Evolutionary conservation across 1,140 invertebrate species (phyloP), one percentile per base, ranked within the genome.

Genomic region (Drosophila persimilis): DNA sequence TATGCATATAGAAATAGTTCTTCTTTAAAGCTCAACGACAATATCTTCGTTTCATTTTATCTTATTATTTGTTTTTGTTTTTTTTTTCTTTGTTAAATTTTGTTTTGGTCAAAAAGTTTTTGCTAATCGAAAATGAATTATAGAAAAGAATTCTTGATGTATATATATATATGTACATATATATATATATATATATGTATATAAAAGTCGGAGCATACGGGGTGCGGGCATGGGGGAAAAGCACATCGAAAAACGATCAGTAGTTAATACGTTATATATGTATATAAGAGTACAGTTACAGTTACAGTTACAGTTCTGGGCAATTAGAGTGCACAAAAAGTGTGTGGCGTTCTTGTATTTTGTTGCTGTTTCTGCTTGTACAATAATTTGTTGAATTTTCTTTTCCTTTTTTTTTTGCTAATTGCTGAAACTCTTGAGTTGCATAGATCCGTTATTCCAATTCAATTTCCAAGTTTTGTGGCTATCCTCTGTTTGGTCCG

Each of bases 351-450:
- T 35, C 31, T 31, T 31, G 29, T 31, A 31, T 31, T 31, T 77
- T 59, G 26, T 46, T 31, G 31, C 31, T 31, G 31, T 8, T 9
- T 61, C 24, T 39, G 47, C 45, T 70, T 56, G 31, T 64, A 57
- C 45, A 64, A 65, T 76, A 43, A 47, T 51, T 62, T 20, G 20
- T 56, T 43, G 48, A 29, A 65, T 79, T 57, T 17, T 17, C 17
- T 17, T 17, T 17, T 17, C 1, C 13, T 11, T 39, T 39, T 39
- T 39, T 13, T 3, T 73, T 29, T 48, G 53, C 43, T 44, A 55
- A 26, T 52, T 78, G 56, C 55, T 83, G 79, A 83, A 83, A 83
- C 79, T 65, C 79, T 74, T 77, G 50, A 75, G 79, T 84, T 83
- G 80, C 80, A 63, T 53, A 59, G 62, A 84, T 75, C 50, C 61